Percentiles rank a stretch among this genome's conserved stretches.
phyloP scores from a whole-genome alignment of 2,888 invertebrate genomes.

The Coleophora deauratella region DNA sequence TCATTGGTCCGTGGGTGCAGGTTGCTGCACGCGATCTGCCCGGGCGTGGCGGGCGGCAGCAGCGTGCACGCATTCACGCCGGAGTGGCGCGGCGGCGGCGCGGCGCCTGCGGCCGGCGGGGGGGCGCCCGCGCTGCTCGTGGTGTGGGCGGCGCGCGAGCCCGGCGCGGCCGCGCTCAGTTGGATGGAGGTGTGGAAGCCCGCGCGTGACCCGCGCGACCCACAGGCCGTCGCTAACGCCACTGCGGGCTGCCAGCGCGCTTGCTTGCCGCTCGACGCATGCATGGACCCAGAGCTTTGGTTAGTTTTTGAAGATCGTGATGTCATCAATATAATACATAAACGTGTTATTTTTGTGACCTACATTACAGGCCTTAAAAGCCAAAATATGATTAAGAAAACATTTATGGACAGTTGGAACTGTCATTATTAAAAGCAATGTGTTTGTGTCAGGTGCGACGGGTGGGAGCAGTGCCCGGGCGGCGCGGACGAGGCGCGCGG shows the following conservation, averaged over 20 bases:
- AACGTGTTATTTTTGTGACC: too few relatives aligned
- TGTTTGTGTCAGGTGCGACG: slow-evolving; percentile 74
- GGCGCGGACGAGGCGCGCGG: slow-evolving; percentile 83
- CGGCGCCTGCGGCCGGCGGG: slow-evolving; percentile 53
- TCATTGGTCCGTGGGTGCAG: slow-evolving; percentile 35
- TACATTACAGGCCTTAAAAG: too few relatives aligned
- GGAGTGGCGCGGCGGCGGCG: slow-evolving; percentile 76
- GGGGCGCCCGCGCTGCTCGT: slow-evolving; percentile 83
- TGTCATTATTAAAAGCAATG: too few relatives aligned
- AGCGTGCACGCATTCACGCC: slow-evolving; percentile 86
- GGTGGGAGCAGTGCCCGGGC: slow-evolving; percentile 75
- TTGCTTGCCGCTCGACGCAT: slow-evolving; percentile 84
- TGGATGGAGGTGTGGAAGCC: slow-evolving; percentile 72
- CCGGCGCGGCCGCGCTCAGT: slow-evolving; percentile 83
- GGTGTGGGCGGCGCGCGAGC: slow-evolving; percentile 88
- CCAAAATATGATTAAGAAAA: too few relatives aligned
- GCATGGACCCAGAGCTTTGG: slow-evolving; percentile 83
- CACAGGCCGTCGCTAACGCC: slow-evolving; percentile 33
- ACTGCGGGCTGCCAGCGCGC: slow-evolving; percentile 40
- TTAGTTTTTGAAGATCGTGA: slow-evolving; percentile 76
- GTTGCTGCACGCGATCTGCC: slow-evolving; percentile 80
- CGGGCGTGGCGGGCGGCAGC: slow-evolving; percentile 71
- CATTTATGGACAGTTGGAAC: too few relatives aligned
- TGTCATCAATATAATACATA: too few relatives aligned
- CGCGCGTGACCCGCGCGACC: slow-evolving; percentile 13